Percentiles rank a stretch among this genome's conserved stretches.
phyloP scores from a whole-genome alignment of 2,888 invertebrate species.

The Xylocampa areola region DNA sequence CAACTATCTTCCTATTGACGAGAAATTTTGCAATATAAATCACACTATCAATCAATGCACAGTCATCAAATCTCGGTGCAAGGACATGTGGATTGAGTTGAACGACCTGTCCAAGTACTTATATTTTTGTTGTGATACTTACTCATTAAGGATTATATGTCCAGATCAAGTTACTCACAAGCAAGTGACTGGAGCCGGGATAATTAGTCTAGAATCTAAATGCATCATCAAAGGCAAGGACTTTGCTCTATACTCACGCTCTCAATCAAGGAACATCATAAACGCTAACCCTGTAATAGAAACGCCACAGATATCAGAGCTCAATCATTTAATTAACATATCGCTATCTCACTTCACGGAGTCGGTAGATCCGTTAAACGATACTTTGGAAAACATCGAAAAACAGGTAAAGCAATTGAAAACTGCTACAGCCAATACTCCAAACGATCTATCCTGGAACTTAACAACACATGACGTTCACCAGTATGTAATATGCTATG shows the following conservation, averaged over 20 bases:
- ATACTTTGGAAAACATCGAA: background rate
- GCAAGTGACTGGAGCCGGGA: conserved; percentile 4
- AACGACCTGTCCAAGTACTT: background rate
- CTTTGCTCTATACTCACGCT: conserved; percentile 4
- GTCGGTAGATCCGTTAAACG: conserved; percentile 1
- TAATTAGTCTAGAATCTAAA: conserved; percentile 6
- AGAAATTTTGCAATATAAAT: conserved; percentile 13
- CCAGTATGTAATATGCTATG: too few relatives aligned
- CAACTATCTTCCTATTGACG: conserved; percentile 8
- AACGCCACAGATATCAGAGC: conserved; percentile 15
- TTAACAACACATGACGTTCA: too few relatives aligned
- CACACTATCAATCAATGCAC: conserved; percentile 7
- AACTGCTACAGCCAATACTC: too few relatives aligned
- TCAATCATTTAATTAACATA: conserved; percentile 19
- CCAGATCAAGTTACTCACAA: conserved; percentile 10
- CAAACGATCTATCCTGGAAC: too few relatives aligned
- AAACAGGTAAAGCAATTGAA: conserved; percentile 16
- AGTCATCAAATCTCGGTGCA: conserved; percentile 10
- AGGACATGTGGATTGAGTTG: conserved; percentile 8
- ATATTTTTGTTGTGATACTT: conserved; percentile 10
- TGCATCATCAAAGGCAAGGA: conserved; percentile 16
- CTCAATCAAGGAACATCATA: conserved; percentile 2
- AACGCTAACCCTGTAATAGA: conserved; percentile 5
- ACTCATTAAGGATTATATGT: conserved; percentile 11
- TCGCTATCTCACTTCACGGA: conserved; percentile 7